These are phyloP conservation scores for Toxotes chatareus DNA, from an alignment of 2,113 vertebrate species.

Conservation along the genomic window DNA sequence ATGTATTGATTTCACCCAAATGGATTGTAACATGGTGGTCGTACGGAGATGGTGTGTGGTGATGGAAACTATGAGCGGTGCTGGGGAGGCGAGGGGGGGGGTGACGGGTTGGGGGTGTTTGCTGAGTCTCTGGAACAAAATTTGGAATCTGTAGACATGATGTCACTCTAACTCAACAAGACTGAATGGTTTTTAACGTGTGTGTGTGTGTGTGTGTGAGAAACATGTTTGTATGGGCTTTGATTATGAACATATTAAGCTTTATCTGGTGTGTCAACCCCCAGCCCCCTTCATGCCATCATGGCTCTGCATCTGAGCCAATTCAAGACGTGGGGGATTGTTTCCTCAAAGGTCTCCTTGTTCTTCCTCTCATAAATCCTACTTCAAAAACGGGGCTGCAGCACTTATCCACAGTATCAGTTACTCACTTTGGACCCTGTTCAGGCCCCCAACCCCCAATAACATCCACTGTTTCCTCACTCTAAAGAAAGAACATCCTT, in stretches of 20 bases:
- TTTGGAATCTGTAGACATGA: conserved; percentile 62
- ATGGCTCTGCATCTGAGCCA: neutral
- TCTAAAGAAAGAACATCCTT: conserved; percentile 64
- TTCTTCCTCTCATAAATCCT: conserved; percentile 49
- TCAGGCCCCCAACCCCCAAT: conserved; percentile 31
- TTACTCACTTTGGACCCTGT: conserved; percentile 30
- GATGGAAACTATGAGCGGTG: conserved; percentile 67
- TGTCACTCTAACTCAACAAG: conserved; percentile 46
- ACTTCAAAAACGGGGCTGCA: conserved; percentile 22
- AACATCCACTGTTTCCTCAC: conserved; percentile 47
- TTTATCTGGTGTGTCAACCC: neutral
- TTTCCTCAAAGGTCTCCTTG: conserved; percentile 53
- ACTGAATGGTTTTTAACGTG: conserved; percentile 20
- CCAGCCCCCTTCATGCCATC: neutral
- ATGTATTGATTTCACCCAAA: conserved; percentile 54
- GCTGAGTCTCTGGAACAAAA: conserved; percentile 49
- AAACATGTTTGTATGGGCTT: neutral
- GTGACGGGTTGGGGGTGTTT: neutral
- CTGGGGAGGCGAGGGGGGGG: neutral
- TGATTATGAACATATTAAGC: neutral
- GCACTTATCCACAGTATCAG: conserved; percentile 47
- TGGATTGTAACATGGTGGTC: conserved; percentile 49
- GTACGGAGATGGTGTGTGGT: conserved; percentile 44
- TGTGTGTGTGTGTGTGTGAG: neutral
- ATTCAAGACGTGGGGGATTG: neutral